Conservation (phyloP, 2,113 vertebrate species). For the Petaurus breviceps region DNA sequence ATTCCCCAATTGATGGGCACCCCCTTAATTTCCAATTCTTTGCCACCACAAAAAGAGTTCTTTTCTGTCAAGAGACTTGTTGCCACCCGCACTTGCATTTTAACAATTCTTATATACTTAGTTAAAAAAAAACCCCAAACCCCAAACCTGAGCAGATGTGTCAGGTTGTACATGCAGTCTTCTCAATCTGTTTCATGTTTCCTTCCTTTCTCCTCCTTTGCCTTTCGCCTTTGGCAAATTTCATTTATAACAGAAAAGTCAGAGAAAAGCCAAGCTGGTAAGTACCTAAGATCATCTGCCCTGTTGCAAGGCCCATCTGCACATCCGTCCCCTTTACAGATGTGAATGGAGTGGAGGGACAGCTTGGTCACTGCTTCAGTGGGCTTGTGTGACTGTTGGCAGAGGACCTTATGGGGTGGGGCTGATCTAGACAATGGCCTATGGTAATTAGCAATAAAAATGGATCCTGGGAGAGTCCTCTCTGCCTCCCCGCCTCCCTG, state of each 20-base stretch:
- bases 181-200: background rate
- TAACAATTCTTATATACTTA: background rate
- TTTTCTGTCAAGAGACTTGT: background rate
- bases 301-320: background rate
- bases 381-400: conserved; percentile 31
- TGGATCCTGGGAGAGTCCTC: background rate
- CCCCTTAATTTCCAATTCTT: no score
- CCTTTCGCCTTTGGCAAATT: background rate
- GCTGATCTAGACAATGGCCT: conserved; percentile 51
- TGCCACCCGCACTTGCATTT: background rate
- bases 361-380: background rate
- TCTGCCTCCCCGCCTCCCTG: conserved; percentile 12
- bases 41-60: no score
- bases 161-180: background rate
- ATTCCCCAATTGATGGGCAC: no score
- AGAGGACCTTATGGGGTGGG: background rate
- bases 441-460: background rate
- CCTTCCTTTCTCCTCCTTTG: background rate
- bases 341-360: background rate
- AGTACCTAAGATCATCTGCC: background rate
- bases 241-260: background rate
- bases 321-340: background rate
- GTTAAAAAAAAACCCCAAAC: background rate
- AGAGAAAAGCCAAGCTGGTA: background rate
- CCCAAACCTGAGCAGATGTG: background rate